Evolutionary conservation across 2,888 invertebrate species (phyloP).

Genomic region (Fragum whitleyi): DNA sequence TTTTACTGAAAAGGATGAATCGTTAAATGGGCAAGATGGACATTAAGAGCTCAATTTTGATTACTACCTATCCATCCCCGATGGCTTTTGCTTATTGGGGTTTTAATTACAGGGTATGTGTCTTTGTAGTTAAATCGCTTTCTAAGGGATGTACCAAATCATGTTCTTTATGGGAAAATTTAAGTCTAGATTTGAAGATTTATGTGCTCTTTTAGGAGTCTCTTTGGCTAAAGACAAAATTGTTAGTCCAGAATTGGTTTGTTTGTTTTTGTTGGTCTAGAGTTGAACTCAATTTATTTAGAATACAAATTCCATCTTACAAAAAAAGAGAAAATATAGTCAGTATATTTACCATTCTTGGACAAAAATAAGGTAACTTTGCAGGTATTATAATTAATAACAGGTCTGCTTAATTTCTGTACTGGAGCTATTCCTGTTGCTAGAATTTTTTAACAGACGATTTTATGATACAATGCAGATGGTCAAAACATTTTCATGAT

Average conservation of each 20-base stretch:
- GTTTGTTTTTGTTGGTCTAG: slow-evolving; percentile 28
- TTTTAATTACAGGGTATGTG: slow-evolving; percentile 6
- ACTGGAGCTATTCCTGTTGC: slow-evolving; percentile 22
- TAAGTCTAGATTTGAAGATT: neutral
- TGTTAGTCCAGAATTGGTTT: slow-evolving; percentile 18
- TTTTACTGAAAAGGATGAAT: neutral
- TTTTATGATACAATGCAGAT: slow-evolving; percentile 28
- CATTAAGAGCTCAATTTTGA: slow-evolving; percentile 22
- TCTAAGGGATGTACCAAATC: slow-evolving; percentile 21
- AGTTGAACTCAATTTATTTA: slow-evolving; percentile 24
- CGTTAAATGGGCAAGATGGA: slow-evolving; percentile 22
- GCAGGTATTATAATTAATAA: slow-evolving; percentile 11
- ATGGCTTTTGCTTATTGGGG: slow-evolving; percentile 25
- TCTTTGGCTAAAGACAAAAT: slow-evolving; percentile 26
- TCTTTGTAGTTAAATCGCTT: slow-evolving; percentile 21
- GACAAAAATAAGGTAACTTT: slow-evolving; percentile 12
- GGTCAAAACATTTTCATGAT: slow-evolving; percentile 24
- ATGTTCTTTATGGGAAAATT: slow-evolving; percentile 26
- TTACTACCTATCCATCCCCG: slow-evolving; percentile 11
- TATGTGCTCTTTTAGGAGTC: slow-evolving; percentile 7
- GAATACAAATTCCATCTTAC: slow-evolving; percentile 17
- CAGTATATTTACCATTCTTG: neutral
- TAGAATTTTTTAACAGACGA: slow-evolving; percentile 29
- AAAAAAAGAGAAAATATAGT: slow-evolving; percentile 7
- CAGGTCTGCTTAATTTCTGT: slow-evolving; percentile 25